Base-by-base conservation (phyloP, 2,797 vertebrate species). In the Enteromius fasciolatus region DNA sequence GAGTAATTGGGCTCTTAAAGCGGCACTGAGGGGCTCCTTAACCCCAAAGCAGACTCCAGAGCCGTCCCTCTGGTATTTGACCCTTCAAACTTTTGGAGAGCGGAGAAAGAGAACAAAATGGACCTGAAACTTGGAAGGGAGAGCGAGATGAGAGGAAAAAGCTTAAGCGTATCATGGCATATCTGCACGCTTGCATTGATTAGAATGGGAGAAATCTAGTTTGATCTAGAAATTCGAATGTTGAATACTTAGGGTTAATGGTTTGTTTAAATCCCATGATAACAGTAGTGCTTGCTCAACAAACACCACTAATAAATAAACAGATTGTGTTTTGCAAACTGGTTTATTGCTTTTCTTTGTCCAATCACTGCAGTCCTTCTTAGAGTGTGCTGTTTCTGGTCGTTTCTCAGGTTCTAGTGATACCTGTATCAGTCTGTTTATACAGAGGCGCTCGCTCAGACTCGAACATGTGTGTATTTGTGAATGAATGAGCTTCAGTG, bases 321-420 rank as follows among this genome's bases (percentile, higher is more conserved):
- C 4, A 48, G 41, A 14, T 28, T 4, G 25, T 70, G 23, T 70
- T 48, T 70, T 61, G 57, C 12, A 61, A 15, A 61, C 57, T 28
- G 25, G 25, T 25, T 61, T 28, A 3, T 5, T 15, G 59, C 25
- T 28, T 61, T 25, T 28, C 25, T 15, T 61, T 61, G 25, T 15
- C 76, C 33, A 33, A 11, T 14, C 31, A 69, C 25, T 54, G 86
- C 75, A 67, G 57, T 48, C 33, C 61, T 81, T 36, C 80, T 89
- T 86, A 78, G 84, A 83, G 41, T 83, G 76, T 86, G 83, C 80
- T 88, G 90, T 91, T 90, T 89, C 87, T 86, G 89, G 79, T 87
- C 78, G 89, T 85, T 90, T 92, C 88, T 91, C 89, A 92, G 92
- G 91, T 86, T 88, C 90, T 86, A 86, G 86, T 11, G 76, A 88